Percentiles rank a stretch among this genome's conserved stretches.
These are phyloP conservation scores for Chaenocephalus aceratus DNA, from an alignment of 2,113 vertebrate genomes.

Conservation along the genomic window DNA sequence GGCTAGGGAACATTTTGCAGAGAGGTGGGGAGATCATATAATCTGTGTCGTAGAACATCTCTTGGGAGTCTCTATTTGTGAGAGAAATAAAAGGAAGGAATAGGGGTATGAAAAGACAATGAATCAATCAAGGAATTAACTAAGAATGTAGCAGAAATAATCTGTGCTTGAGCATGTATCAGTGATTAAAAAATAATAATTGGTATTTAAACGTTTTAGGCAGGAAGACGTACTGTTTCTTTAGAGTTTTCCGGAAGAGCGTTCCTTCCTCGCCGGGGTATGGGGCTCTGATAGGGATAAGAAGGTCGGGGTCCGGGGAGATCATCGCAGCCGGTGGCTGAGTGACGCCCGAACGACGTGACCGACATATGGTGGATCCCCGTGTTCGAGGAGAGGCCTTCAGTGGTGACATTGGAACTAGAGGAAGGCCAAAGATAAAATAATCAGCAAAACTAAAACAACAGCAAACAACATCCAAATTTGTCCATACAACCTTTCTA, in stretches of 20 bases:
- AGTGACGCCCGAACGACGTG: conserved; percentile 65
- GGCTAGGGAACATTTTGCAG: conserved; percentile 61
- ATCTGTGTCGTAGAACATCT: conserved; percentile 73
- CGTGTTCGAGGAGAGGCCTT: conserved; percentile 79
- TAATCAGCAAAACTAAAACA: conserved; percentile 8
- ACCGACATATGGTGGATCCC: conserved; percentile 65
- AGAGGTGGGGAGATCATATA: conserved; percentile 60
- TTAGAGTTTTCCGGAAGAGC: conserved; percentile 80
- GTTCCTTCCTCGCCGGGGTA: conserved; percentile 74
- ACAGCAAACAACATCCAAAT: background rate
- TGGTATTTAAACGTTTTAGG: background rate
- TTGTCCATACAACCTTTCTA: background rate
- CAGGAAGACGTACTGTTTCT: conserved; percentile 78
- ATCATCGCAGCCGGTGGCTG: conserved; percentile 57
- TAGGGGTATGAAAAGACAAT: conserved; percentile 1
- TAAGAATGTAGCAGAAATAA: background rate
- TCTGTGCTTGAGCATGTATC: background rate
- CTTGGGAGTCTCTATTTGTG: conserved; percentile 75
- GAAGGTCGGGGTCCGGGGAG: conserved; percentile 80
- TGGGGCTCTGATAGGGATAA: conserved; percentile 76
- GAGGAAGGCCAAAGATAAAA: conserved; percentile 23
- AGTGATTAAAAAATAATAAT: background rate
- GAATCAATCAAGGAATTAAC: background rate
- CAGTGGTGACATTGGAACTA: conserved; percentile 66
- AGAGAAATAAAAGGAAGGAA: conserved; percentile 38